Evolutionary conservation across 1,140 invertebrate species (phyloP).

Genomic region (Rhizoglyphus robini): DNA sequence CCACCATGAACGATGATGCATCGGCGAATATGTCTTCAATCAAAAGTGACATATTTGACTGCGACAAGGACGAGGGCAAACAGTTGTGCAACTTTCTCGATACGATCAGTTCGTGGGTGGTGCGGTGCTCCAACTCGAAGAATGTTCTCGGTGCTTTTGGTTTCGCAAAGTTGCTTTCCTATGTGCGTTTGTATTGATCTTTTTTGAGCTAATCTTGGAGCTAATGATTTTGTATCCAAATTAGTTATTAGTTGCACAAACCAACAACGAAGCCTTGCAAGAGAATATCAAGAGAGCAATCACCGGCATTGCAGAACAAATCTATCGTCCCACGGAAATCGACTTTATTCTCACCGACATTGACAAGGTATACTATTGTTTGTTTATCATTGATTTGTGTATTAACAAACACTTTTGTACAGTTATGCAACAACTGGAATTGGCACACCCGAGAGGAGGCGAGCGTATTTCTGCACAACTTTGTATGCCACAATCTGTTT

Average conservation of each 20-base stretch:
- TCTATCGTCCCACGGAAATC: not conserved
- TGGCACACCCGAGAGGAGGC: not conserved
- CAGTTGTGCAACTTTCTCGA: not conserved
- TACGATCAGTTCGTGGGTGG: not conserved
- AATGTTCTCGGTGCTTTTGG: not conserved
- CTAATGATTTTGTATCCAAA: not conserved
- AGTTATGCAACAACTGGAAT: not conserved
- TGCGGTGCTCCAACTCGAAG: not conserved
- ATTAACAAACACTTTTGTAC: not conserved
- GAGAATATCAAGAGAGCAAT: not conserved
- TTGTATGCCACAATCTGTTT: not conserved
- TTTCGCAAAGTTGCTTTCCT: not conserved
- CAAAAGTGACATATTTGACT: not conserved
- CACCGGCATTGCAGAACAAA: not conserved
- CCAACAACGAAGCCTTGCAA: not conserved
- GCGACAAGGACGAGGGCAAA: not conserved
- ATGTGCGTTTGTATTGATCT: not conserved
- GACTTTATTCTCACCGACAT: not conserved
- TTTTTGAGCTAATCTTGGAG: not conserved
- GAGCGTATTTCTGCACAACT: not conserved
- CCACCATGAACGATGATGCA: not conserved
- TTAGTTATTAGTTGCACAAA: not conserved
- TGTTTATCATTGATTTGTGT: not conserved
- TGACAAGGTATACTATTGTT: not conserved
- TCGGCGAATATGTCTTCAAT: not conserved